Conservation (phyloP, 1,140 invertebrate species). For the Formica selysi region DNA sequence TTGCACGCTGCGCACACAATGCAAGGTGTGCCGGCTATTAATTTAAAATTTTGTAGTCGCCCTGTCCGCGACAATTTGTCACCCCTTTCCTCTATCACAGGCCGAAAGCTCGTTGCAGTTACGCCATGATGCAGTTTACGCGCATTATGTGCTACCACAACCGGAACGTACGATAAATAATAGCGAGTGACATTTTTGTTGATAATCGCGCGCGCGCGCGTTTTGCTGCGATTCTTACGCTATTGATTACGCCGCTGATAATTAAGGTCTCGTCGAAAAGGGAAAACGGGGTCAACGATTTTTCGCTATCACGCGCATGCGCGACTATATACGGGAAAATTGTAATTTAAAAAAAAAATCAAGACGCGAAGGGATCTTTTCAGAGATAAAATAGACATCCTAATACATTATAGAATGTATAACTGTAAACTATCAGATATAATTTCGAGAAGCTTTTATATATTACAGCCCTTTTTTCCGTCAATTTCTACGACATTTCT, state of each 20-base stretch:
- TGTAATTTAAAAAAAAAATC: not conserved
- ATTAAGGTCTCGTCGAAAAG: not conserved
- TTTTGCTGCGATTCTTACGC: not conserved
- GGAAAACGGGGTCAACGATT: not conserved
- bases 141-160: not conserved
- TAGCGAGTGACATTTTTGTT: not conserved
- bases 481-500: not conserved
- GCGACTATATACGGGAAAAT: not conserved
- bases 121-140: constrained; percentile 13
- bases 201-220: not conserved
- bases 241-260: not conserved
- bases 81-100: constrained; percentile 1
- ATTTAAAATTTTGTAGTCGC: constrained; percentile 55
- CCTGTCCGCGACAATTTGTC: constrained; percentile 51
- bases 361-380: not conserved
- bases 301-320: not conserved
- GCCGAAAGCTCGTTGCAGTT: not conserved
- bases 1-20: constrained; percentile 14
- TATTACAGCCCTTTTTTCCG: not conserved
- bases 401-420: not conserved
- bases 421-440: not conserved
- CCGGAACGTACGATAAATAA: constrained; percentile 6
- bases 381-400: not conserved
- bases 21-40: constrained; percentile 37
- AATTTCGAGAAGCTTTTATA: not conserved